phyloP scores from a whole-genome alignment of 2,797 vertebrate genomes.

The Hirundo rustica region DNA sequence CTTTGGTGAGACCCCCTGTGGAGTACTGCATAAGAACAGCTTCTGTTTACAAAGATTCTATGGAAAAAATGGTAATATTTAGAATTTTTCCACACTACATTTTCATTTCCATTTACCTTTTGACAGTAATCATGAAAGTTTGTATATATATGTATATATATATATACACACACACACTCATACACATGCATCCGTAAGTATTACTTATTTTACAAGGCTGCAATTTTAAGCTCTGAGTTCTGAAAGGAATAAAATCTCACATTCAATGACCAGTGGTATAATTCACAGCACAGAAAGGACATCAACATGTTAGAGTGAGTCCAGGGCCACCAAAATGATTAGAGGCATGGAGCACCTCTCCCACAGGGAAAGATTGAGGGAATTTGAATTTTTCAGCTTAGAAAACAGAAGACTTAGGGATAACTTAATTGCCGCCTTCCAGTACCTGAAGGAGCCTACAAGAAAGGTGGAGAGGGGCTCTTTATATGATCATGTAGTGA shows the following conservation, averaged over 20 bases:
- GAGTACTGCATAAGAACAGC: no score
- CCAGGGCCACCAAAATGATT: neutral
- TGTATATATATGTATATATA: neutral
- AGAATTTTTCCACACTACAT: neutral
- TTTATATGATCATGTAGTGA: neutral
- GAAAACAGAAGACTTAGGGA: neutral
- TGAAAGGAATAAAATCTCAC: neutral
- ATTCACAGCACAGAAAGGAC: neutral
- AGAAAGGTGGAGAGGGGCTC: neutral
- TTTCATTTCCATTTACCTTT: neutral
- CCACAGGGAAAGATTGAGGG: neutral
- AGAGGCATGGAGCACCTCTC: neutral
- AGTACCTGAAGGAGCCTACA: neutral
- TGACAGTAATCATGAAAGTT: neutral
- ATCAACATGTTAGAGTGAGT: accelerated
- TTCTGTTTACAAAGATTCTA: neutral
- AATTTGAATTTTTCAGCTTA: neutral
- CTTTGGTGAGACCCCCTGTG: no score
- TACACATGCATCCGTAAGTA: neutral
- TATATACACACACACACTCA: no score
- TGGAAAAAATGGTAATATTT: neutral
- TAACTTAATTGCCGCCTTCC: neutral
- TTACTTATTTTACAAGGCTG: neutral
- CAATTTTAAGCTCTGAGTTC: neutral
- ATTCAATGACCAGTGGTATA: neutral